These are phyloP conservation scores for Scaptomyza pallida DNA, from an alignment of 1,140 invertebrate genomes.

Conservation along the genomic window DNA sequence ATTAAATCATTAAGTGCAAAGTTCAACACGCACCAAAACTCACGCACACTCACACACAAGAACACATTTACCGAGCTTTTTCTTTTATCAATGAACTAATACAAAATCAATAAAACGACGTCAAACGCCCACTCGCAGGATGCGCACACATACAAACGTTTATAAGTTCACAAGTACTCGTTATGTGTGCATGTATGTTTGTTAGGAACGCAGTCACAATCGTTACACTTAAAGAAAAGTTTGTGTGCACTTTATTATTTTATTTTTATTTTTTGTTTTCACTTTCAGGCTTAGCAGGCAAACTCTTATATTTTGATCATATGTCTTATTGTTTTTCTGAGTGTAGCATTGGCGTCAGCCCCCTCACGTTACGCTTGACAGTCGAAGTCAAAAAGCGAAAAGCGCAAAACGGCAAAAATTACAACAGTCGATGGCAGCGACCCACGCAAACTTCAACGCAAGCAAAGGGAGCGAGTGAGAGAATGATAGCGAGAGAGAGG, in stretches of 20 bases:
- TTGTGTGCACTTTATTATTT: too few relatives aligned
- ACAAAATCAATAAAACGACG: slow-evolving; percentile 61
- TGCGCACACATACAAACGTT: slow-evolving; percentile 23
- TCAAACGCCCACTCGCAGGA: slow-evolving; percentile 55
- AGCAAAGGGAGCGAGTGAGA: slow-evolving; percentile 7
- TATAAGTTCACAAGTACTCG: background rate
- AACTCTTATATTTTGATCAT: background rate
- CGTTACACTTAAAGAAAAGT: background rate
- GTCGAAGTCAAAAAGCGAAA: slow-evolving; percentile 35
- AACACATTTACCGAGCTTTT: slow-evolving; percentile 26
- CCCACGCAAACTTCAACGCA: slow-evolving; percentile 46
- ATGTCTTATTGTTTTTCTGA: background rate
- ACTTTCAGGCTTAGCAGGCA: background rate
- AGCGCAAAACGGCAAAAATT: slow-evolving; percentile 40
- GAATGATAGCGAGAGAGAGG: background rate
- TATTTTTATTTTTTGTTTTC: background rate
- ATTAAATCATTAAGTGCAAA: slow-evolving; percentile 18
- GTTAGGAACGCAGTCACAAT: slow-evolving; percentile 10
- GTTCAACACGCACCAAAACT: slow-evolving; percentile 6
- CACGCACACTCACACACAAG: slow-evolving; percentile 4
- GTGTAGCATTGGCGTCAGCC: slow-evolving; percentile 36
- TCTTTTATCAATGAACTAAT: slow-evolving; percentile 74
- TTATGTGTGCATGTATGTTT: slow-evolving; percentile 3
- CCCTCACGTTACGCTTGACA: slow-evolving; percentile 17
- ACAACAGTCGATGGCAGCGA: slow-evolving; percentile 34